phyloP scores from a whole-genome alignment of 2,113 vertebrate genomes.

The Limnothrissa miodon region DNA sequence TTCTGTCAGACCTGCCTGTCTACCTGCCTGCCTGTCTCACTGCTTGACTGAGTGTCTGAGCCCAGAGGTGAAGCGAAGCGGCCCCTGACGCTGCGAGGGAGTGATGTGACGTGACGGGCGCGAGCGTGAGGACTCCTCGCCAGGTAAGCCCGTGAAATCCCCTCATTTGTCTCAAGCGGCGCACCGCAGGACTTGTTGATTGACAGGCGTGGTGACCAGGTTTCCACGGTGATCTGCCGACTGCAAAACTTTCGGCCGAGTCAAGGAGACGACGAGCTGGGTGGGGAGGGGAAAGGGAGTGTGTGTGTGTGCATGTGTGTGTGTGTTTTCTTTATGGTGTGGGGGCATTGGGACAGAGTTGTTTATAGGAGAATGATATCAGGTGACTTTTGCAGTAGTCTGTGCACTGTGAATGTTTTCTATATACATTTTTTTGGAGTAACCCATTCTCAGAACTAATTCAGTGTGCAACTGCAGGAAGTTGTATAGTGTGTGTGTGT shows the following conservation, averaged over 20 bases:
- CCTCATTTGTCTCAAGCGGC: background rate
- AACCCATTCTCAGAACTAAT: background rate
- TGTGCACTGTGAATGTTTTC: background rate
- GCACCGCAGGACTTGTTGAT: background rate
- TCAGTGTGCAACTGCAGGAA: background rate
- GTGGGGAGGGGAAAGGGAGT: background rate
- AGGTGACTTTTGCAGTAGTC: background rate
- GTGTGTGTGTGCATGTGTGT: background rate
- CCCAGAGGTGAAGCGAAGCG: background rate
- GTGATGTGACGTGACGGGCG: background rate
- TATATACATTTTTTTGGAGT: background rate
- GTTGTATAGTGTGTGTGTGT: background rate
- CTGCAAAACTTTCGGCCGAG: background rate
- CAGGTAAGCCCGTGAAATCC: constrained; percentile 12
- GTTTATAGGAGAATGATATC: background rate
- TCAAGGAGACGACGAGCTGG: background rate
- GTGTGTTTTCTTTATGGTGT: too few relatives aligned
- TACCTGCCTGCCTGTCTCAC: background rate
- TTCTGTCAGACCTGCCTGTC: background rate
- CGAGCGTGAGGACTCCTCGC: background rate
- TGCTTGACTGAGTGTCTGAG: background rate
- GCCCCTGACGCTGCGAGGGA: background rate
- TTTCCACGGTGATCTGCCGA: background rate
- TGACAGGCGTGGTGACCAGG: background rate
- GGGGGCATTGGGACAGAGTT: background rate